These are phyloP conservation scores for Enoplosus armatus DNA, from an alignment of 2,797 vertebrate species.

Conservation along the genomic window DNA sequence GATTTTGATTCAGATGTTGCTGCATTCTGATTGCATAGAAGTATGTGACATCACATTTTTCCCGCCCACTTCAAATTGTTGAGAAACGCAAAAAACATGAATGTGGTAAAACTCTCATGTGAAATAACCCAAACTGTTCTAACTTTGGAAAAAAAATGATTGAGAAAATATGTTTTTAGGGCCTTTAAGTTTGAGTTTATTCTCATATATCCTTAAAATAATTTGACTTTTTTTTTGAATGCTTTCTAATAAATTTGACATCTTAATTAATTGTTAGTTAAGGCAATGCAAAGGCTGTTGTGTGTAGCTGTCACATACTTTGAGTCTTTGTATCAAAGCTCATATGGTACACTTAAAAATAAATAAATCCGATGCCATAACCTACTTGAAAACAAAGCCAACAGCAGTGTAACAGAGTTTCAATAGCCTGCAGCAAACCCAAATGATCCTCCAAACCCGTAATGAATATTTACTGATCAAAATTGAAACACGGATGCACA, in stretches of 20 bases:
- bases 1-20: too few relatives aligned
- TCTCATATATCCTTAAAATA: not conserved
- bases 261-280: too few relatives aligned
- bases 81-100: too few relatives aligned
- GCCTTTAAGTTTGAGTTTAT: not conserved
- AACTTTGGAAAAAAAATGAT: too few relatives aligned
- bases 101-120: not conserved
- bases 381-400: not conserved
- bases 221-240: not conserved
- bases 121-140: too few relatives aligned
- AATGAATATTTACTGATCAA: slow-evolving; percentile 26
- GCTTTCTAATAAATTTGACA: not conserved
- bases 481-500: not conserved
- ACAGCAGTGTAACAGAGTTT: too few relatives aligned
- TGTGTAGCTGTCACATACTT: not conserved
- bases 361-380: not conserved
- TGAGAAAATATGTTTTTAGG: not conserved
- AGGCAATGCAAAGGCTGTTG: not conserved
- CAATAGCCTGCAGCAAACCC: not conserved
- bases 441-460: not conserved
- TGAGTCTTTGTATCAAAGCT: not conserved
- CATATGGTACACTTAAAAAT: not conserved
- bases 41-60: too few relatives aligned
- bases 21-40: too few relatives aligned
- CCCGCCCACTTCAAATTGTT: not conserved